Evolutionary conservation across 2,888 invertebrate genomes (phyloP).

Genomic region (Drosophila emarginata): DNA sequence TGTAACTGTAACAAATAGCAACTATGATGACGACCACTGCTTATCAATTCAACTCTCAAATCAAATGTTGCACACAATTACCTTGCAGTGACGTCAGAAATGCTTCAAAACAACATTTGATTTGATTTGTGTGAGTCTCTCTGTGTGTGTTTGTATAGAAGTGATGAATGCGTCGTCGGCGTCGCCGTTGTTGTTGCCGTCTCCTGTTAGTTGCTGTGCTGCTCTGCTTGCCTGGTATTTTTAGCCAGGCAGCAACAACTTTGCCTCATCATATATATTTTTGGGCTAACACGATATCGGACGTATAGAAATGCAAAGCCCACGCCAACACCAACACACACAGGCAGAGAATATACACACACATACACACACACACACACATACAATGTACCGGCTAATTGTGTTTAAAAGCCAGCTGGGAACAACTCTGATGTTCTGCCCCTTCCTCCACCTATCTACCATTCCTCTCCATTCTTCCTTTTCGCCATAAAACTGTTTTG

Average conservation of each 20-base stretch:
- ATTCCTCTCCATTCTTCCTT: not conserved
- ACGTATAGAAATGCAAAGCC: not conserved
- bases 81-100: slow-evolving; percentile 54
- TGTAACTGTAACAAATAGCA: not conserved
- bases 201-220: not conserved
- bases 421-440: not conserved
- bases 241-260: slow-evolving; percentile 59
- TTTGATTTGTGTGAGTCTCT: slow-evolving; percentile 14
- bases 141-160: not conserved
- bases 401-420: not conserved
- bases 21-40: not conserved
- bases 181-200: not conserved
- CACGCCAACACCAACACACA: slow-evolving; percentile 9
- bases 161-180: not conserved
- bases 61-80: slow-evolving; percentile 27
- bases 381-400: not conserved
- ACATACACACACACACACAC: not conserved
- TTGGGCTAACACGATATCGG: slow-evolving; percentile 55
- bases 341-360: not conserved
- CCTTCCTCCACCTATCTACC: too few relatives aligned
- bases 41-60: not conserved
- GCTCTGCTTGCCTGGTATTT: slow-evolving; percentile 45
- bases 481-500: not conserved
- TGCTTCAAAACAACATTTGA: slow-evolving; percentile 11
- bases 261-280: slow-evolving; percentile 74